Conservation (phyloP, 1,140 invertebrate genomes). For the Adelges cooleyi region DNA sequence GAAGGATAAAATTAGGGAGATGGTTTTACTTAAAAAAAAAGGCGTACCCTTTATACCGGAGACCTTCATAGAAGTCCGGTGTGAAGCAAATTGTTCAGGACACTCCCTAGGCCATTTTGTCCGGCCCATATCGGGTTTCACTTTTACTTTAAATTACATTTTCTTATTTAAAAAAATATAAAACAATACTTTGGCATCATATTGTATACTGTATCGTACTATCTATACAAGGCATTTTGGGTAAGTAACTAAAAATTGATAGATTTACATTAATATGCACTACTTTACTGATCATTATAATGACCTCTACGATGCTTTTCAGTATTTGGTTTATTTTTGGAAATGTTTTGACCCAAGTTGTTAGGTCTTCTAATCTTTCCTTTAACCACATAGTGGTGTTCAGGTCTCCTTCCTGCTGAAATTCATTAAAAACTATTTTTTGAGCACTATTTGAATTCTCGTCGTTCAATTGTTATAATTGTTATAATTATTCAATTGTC, state of each 20-base stretch:
- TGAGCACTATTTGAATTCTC: background rate
- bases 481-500: too few species aligned
- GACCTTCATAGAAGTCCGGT: too few species aligned
- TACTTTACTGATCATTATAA: background rate
- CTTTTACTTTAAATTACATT: too few species aligned
- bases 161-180: background rate
- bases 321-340: background rate
- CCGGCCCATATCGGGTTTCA: too few species aligned
- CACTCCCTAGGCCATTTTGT: too few species aligned
- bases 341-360: constrained; percentile 4
- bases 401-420: constrained; percentile 4
- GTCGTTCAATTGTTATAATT: too few species aligned
- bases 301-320: background rate
- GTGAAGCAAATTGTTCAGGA: too few species aligned
- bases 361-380: background rate
- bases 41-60: too few species aligned
- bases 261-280: background rate
- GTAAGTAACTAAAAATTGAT: background rate
- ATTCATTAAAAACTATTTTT: background rate
- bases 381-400: background rate
- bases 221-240: too few species aligned
- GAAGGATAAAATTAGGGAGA: too few species aligned
- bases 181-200: background rate
- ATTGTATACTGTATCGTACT: too few species aligned
- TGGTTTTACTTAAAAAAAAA: too few species aligned